These are phyloP conservation scores for Hystrix cristata DNA, from an alignment of 2,113 vertebrate species.

Conservation along the genomic window DNA sequence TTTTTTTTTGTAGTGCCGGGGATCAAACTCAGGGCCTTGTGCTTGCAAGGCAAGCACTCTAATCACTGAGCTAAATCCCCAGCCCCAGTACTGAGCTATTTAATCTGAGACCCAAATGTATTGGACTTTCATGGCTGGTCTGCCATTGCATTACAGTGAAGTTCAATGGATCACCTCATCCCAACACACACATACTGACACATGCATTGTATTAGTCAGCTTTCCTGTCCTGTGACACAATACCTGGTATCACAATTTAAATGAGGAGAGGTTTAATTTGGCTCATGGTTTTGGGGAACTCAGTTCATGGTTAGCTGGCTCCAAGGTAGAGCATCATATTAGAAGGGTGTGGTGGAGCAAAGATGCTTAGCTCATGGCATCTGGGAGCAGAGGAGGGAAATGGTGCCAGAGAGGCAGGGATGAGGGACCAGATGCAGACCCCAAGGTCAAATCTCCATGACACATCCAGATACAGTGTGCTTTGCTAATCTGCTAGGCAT, in stretches of 20 bases:
- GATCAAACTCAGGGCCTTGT: too few relatives aligned
- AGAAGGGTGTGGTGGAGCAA: background rate
- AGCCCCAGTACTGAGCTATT: background rate
- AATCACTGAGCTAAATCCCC: too few relatives aligned
- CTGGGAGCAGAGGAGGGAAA: background rate
- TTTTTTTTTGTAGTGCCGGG: too few relatives aligned
- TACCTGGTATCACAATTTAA: background rate
- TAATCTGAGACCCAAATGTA: background rate
- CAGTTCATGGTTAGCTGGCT: background rate
- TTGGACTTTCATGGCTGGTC: background rate
- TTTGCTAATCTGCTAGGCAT: background rate
- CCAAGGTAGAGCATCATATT: background rate
- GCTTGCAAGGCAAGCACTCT: too few relatives aligned
- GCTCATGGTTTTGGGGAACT: background rate
- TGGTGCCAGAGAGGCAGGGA: background rate
- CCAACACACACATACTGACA: background rate
- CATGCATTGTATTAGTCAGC: background rate
- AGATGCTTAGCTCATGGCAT: background rate
- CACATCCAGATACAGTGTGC: background rate
- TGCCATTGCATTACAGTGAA: background rate
- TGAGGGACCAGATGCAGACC: background rate
- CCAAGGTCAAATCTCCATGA: background rate
- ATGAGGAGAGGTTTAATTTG: background rate
- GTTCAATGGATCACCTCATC: background rate
- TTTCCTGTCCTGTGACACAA: background rate